A percentile compares a stretch with the other conserved stretches of the same genome.
phyloP scores from a whole-genome alignment of 2,113 vertebrate genomes.

The Abramis brama region DNA sequence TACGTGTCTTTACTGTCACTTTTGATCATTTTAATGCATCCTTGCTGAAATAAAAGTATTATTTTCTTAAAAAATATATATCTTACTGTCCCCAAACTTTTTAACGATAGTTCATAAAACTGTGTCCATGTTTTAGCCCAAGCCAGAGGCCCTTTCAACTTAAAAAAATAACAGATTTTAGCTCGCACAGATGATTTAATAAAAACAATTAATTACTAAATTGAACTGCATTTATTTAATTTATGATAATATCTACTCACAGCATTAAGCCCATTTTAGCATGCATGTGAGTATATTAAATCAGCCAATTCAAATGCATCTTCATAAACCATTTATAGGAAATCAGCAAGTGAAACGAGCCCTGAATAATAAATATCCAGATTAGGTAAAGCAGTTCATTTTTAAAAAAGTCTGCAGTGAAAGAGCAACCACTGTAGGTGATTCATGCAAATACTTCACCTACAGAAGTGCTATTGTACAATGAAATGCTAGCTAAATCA shows the following conservation, averaged over 20 bases:
- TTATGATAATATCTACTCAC: background rate
- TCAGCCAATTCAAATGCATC: background rate
- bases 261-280: background rate
- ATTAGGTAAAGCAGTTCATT: background rate
- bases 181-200: background rate
- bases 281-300: background rate
- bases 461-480: constrained; percentile 17
- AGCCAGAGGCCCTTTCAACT: background rate
- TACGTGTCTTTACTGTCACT: no score
- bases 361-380: background rate
- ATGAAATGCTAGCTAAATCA: background rate
- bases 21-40: no score
- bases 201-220: background rate
- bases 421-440: background rate
- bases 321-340: constrained; percentile 11
- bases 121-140: background rate
- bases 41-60: no score
- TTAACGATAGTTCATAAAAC: background rate
- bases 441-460: constrained; percentile 51
- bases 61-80: no score
- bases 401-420: background rate
- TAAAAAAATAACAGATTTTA: background rate
- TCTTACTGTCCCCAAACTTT: no score
- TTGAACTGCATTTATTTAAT: background rate
- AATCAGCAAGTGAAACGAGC: background rate